Conservation (phyloP, 2,888 invertebrate genomes). For the Caenorhabditis virilis region DNA sequence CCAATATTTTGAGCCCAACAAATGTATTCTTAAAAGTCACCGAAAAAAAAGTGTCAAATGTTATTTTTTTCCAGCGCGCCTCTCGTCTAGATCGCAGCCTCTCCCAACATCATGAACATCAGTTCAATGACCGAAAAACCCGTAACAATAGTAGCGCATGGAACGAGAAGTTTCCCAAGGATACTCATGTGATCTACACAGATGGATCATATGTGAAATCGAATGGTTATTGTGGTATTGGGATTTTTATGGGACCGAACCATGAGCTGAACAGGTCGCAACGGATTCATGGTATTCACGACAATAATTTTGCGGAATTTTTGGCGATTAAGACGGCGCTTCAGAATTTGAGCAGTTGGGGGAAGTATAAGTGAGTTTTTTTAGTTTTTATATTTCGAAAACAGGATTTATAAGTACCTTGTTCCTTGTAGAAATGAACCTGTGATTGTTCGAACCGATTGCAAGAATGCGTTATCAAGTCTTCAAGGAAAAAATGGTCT, state of each 20-base stretch:
- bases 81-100: constrained; percentile 5
- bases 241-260: constrained; percentile 28
- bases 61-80: constrained; percentile 14
- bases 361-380: neutral
- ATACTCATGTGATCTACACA: constrained; percentile 27
- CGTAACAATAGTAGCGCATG: constrained; percentile 16
- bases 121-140: constrained; percentile 3
- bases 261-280: constrained; percentile 35
- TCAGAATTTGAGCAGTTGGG: constrained; percentile 7
- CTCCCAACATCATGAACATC: constrained; percentile 12
- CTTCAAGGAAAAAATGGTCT: neutral
- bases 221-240: constrained; percentile 12
- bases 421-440: constrained; percentile 17
- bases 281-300: constrained; percentile 15
- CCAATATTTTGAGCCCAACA: constrained; percentile 20
- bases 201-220: constrained; percentile 21
- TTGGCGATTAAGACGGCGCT: constrained; percentile 20
- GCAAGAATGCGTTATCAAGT: constrained; percentile 14
- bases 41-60: neutral
- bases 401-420: no score
- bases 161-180: constrained; percentile 26
- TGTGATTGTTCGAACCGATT: constrained; percentile 31
- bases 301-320: constrained; percentile 31
- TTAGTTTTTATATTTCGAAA: no score
- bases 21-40: constrained; percentile 10